Conservation (phyloP, 2,888 invertebrate genomes). For the Macrosiphum euphorbiae region DNA sequence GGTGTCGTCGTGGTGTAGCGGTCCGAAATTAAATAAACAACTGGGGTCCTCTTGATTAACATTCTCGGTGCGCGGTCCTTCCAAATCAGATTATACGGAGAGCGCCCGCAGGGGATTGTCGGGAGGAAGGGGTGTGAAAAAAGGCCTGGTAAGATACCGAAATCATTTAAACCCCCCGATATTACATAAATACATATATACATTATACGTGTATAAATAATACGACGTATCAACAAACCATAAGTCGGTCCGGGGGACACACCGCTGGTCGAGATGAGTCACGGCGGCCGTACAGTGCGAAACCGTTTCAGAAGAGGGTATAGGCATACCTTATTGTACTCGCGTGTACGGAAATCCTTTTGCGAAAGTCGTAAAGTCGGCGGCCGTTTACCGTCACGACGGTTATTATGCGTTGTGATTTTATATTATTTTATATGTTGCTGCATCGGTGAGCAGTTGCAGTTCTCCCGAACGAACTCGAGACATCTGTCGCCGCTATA, state of each 20-base stretch:
- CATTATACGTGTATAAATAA: neutral
- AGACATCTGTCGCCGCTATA: constrained; percentile 40
- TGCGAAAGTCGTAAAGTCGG: neutral
- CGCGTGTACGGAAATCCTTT: neutral
- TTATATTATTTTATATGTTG: neutral
- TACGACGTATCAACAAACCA: constrained; percentile 48
- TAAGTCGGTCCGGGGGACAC: neutral
- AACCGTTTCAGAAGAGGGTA: neutral
- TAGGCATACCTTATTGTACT: neutral
- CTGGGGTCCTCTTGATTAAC: constrained; percentile 58
- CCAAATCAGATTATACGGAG: constrained; percentile 54
- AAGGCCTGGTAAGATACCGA: neutral
- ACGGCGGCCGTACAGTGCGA: neutral
- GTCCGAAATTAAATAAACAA: constrained; percentile 61
- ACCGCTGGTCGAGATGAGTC: constrained; percentile 1
- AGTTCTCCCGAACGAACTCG: neutral
- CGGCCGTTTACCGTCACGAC: neutral
- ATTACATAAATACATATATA: neutral
- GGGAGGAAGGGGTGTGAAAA: neutral
- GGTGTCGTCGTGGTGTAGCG: neutral
- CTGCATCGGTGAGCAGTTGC: neutral
- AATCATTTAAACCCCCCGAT: constrained; percentile 47
- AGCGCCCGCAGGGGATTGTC: neutral
- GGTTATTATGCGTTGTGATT: neutral
- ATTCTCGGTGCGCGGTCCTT: constrained; percentile 52